A percentile compares a stretch with the other conserved stretches of the same genome.
Conservation (phyloP, 1,140 invertebrate genomes). For the Yoshiicerus persimilis region DNA sequence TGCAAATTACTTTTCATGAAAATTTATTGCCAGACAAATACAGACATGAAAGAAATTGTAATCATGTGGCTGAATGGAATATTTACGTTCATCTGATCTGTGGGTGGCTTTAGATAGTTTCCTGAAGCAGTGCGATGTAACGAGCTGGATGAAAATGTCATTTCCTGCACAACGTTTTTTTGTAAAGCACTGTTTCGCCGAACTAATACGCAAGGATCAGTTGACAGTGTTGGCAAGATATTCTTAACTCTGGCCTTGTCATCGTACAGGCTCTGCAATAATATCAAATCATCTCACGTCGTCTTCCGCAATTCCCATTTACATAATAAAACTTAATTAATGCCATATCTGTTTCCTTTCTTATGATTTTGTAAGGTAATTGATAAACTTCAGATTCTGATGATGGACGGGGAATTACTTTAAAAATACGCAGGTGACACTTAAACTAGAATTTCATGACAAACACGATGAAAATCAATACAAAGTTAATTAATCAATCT, state of each 20-base stretch:
- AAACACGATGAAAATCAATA: too few relatives aligned
- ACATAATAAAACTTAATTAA: too few relatives aligned
- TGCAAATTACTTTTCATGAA: neutral
- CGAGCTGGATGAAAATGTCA: neutral
- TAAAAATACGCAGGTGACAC: too few relatives aligned
- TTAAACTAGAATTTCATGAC: too few relatives aligned
- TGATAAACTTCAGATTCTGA: too few relatives aligned
- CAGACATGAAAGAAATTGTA: neutral
- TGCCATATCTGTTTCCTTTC: too few relatives aligned
- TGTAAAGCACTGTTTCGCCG: constrained; percentile 40
- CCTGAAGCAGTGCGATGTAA: constrained; percentile 43
- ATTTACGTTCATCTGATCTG: neutral
- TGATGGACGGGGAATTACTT: too few relatives aligned
- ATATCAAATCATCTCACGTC: too few relatives aligned
- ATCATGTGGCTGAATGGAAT: neutral
- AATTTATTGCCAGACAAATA: neutral
- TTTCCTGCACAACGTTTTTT: constrained; percentile 3
- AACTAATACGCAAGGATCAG: constrained; percentile 34
- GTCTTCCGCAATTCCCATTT: too few relatives aligned
- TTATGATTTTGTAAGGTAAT: too few relatives aligned
- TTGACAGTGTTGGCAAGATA: neutral
- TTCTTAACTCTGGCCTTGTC: constrained; percentile 35
- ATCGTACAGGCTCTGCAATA: constrained; percentile 44
- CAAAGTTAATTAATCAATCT: too few relatives aligned
- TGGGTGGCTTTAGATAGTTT: constrained; percentile 38